Evolutionary conservation across 2,888 invertebrate species (phyloP).

Genomic region (Polymixis lichenea): DNA sequence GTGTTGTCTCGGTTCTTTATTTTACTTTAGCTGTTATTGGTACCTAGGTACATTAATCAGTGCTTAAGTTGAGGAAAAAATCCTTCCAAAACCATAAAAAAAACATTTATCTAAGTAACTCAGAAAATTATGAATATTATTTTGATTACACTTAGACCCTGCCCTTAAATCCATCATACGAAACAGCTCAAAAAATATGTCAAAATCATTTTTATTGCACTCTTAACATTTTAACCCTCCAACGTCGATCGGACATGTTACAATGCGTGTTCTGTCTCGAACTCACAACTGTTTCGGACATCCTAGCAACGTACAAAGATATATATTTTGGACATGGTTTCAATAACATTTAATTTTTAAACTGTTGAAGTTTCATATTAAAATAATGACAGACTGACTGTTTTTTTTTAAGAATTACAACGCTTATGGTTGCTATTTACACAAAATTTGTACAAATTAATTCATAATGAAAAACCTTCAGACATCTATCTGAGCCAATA

Average conservation of each 20-base stretch:
- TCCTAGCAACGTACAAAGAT: conserved; percentile 3
- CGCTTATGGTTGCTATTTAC: not conserved
- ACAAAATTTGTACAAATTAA: not conserved
- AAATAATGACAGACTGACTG: no score
- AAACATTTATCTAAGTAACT: not conserved
- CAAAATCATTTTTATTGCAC: conserved; percentile 10
- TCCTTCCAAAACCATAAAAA: not conserved
- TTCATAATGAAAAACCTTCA: not conserved
- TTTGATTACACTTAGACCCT: not conserved
- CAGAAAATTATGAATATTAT: no score
- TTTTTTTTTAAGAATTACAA: not conserved
- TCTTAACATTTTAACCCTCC: conserved; percentile 41
- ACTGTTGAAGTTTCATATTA: not conserved
- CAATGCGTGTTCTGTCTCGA: conserved; percentile 15
- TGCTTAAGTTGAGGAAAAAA: not conserved
- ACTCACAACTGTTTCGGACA: not conserved
- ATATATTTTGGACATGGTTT: conserved; percentile 7
- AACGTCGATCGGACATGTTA: conserved; percentile 17
- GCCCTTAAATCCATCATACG: not conserved
- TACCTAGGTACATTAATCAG: no score
- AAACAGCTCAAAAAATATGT: not conserved
- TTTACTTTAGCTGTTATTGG: not conserved
- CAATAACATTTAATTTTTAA: not conserved
- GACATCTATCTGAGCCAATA: not conserved
- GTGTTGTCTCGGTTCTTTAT: not conserved